Evolutionary conservation across 1,140 invertebrate species (phyloP).

Genomic region (Anagrus nilaparvatae): DNA sequence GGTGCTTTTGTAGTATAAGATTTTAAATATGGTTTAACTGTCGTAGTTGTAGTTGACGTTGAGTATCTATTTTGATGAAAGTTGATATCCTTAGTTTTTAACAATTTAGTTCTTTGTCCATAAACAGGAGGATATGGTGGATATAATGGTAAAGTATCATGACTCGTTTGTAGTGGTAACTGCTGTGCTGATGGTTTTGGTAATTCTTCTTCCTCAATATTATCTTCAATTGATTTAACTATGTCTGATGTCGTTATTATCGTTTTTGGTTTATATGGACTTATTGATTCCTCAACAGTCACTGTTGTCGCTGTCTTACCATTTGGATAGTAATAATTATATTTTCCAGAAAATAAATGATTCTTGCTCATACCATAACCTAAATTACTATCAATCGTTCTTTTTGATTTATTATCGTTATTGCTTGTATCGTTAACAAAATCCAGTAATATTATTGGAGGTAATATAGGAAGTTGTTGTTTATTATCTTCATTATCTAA

Average conservation of each 20-base stretch:
- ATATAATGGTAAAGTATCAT: slow-evolving; percentile 7
- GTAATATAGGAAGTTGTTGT: slow-evolving; percentile 29
- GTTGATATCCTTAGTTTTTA: slow-evolving; percentile 14
- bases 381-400: slow-evolving; percentile 31
- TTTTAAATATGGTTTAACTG: neutral
- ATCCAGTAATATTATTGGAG: slow-evolving; percentile 35
- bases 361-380: slow-evolving; percentile 36
- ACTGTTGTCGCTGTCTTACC: slow-evolving; percentile 36
- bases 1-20: slow-evolving; percentile 5
- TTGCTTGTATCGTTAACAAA: slow-evolving; percentile 29
- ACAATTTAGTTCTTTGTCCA: slow-evolving; percentile 30
- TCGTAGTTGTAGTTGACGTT: slow-evolving; percentile 13
- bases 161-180: slow-evolving; percentile 9
- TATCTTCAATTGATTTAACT: slow-evolving; percentile 19
- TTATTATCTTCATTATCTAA: slow-evolving; percentile 11
- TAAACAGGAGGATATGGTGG: slow-evolving; percentile 19
- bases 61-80: slow-evolving; percentile 15
- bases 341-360: slow-evolving; percentile 26
- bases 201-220: neutral
- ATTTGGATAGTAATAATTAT: slow-evolving; percentile 37
- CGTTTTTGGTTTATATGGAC: slow-evolving; percentile 33
- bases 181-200: slow-evolving; percentile 9
- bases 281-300: slow-evolving; percentile 39
- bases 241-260: slow-evolving; percentile 33
- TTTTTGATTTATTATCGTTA: slow-evolving; percentile 33